These are phyloP conservation scores for Rattus norvegicus DNA, from an alignment of 2,113 vertebrate genomes.

Conservation along the genomic window GRCr8 NC_086037.1:48923001-48923500, in stretches of 20 bases:
- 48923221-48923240: conserved; percentile 76
- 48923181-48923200: conserved; percentile 84
- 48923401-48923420: conserved; percentile 62
- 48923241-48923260: conserved; percentile 64
- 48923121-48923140: conserved; percentile 86
- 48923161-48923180: conserved; percentile 87
- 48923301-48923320: conserved; percentile 60
- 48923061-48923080: conserved; percentile 84
- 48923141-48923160: conserved; percentile 89
- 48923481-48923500: conserved; percentile 68
- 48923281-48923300: conserved; percentile 61
- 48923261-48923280: conserved; percentile 58
- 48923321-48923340: conserved; percentile 58
- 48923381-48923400: conserved; percentile 64
- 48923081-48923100: conserved; percentile 83
- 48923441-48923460: conserved; percentile 61
- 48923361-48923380: conserved; percentile 55
- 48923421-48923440: conserved; percentile 72
- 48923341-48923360: conserved; percentile 77
- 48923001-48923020: conserved; percentile 77
- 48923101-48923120: conserved; percentile 82
- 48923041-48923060: conserved; percentile 86
- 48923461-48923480: conserved; percentile 64
- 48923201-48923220: conserved; percentile 81
- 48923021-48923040: conserved; percentile 87